Percentiles rank a stretch among this genome's conserved stretches.
Conservation (phyloP, 2,888 invertebrate species). For the Ischnura elegans region DNA sequence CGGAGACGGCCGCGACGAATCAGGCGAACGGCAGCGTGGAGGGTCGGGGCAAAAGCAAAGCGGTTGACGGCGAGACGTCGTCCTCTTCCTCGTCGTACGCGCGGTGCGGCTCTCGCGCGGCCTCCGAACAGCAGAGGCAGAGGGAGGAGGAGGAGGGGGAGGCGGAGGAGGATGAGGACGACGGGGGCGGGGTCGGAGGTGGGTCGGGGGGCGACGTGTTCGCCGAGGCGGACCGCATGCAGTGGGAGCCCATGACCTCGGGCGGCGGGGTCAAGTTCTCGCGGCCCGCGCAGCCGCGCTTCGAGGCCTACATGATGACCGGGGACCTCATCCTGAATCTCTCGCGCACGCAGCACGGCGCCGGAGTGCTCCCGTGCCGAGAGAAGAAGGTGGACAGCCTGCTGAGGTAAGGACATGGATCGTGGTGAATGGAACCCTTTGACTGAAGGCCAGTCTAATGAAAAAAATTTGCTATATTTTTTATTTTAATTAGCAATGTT, state of each 20-base stretch:
- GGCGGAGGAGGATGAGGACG: neutral
- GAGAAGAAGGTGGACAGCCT: slow-evolving; percentile 81
- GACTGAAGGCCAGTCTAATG: too few relatives aligned
- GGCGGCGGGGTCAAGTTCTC: slow-evolving; percentile 75
- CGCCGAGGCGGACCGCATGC: slow-evolving; percentile 75
- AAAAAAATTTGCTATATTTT: too few relatives aligned
- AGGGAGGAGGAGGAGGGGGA: neutral
- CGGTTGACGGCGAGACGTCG: slow-evolving; percentile 78
- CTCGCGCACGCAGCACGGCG: slow-evolving; percentile 88
- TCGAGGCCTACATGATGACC: slow-evolving; percentile 98
- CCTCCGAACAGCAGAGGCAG: neutral
- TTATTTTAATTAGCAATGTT: too few relatives aligned
- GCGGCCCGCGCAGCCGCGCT: slow-evolving; percentile 80
- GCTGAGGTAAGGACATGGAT: slow-evolving; percentile 74
- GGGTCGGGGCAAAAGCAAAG: slow-evolving; percentile 77
- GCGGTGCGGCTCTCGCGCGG: neutral
- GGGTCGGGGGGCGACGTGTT: slow-evolving; percentile 53
- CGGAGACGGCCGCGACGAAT: slow-evolving; percentile 75
- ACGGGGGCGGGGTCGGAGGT: neutral
- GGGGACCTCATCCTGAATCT: slow-evolving; percentile 97
- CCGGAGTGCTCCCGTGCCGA: slow-evolving; percentile 81
- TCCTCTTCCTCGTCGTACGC: slow-evolving; percentile 76
- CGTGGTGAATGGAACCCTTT: too few relatives aligned
- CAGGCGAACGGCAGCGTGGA: slow-evolving; percentile 82
- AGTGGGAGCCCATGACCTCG: slow-evolving; percentile 79